Base-by-base conservation (phyloP, 2,888 invertebrate species). In the Ectobius pallidus region DNA sequence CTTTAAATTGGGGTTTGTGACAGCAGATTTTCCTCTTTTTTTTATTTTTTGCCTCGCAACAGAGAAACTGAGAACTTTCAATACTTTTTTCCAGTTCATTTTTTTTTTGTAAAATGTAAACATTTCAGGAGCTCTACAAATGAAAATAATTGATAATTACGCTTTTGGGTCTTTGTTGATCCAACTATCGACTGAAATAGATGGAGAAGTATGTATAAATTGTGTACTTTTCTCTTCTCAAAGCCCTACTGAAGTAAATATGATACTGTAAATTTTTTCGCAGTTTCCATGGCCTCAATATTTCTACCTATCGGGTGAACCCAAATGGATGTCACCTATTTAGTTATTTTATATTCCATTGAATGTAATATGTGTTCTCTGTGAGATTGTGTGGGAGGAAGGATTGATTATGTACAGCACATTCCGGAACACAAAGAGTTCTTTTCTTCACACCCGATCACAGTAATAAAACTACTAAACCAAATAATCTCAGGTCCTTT, bases 371-470 rank as follows among this genome's bases (percentile, higher is more conserved):
- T 61, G 30, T 42, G 32, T 46, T 63, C 27, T 18, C 9, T 32
- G 20, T 32, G 62, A 63, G 52, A 39, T 49, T 30, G 44, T 71
- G 46, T 63, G 46, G 11, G 22, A 52, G 34, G 34, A 34, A 20
- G 44, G 30, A 55, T 46, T 71, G 49, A 58, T 25, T 58, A 65
- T 46, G 27, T 46, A 46, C 42, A 46, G 63, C 73, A 73, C 73
- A 73, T 73, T 73, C 73, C 73, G 69, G 72, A 61, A 58, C 63
- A 69, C 46, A 20, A 61, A 32, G 46, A 44, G 58, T 71, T 71
- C 63, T 49, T 46, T 63, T 63, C 46, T 49, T 27, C 9, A 49
- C 25, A 62, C 49, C 30, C 63, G 30, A 63, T 63, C 63, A 32
- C 22, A 71, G 34, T 34, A 62, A 32, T 34, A 32, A 52, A 69